A percentile compares a stretch with the other conserved stretches of the same genome.
phyloP scores from a whole-genome alignment of 2,797 vertebrate genomes.

The Enteromius anoplus region DNA sequence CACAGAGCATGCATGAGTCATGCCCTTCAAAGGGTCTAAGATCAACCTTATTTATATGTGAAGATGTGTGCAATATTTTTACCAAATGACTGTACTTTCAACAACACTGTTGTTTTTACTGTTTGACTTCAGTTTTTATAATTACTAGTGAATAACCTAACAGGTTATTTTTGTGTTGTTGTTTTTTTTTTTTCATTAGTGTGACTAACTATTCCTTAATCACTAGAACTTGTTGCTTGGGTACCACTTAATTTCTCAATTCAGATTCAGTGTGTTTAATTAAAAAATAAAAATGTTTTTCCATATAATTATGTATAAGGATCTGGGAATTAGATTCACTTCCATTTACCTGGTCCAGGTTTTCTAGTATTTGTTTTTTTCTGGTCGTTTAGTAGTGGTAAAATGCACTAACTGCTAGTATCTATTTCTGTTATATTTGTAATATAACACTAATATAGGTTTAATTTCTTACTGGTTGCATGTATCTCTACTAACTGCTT shows the following conservation, averaged over 20 bases:
- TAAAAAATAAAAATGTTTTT: background rate
- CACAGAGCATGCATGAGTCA: conserved; percentile 17
- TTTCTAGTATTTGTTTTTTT: background rate
- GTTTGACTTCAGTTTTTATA: background rate
- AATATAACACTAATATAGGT: background rate
- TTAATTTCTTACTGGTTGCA: too few relatives aligned
- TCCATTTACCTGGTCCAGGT: background rate
- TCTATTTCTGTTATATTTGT: background rate
- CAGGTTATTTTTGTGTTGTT: too few relatives aligned
- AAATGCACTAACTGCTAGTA: background rate
- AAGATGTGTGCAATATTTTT: background rate
- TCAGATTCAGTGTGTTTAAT: background rate
- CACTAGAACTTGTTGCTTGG: background rate
- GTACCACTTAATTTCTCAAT: background rate
- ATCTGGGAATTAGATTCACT: background rate
- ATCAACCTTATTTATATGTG: background rate
- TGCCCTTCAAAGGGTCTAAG: background rate
- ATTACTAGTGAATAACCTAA: background rate
- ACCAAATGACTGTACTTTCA: background rate
- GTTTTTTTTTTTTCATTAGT: background rate
- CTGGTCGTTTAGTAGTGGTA: background rate
- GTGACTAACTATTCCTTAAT: background rate
- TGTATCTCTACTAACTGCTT: background rate
- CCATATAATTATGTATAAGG: background rate
- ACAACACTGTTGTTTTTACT: too few relatives aligned